Evolutionary conservation across 2,113 vertebrate species (phyloP).

Genomic region (Sigmodon hispidus): DNA sequence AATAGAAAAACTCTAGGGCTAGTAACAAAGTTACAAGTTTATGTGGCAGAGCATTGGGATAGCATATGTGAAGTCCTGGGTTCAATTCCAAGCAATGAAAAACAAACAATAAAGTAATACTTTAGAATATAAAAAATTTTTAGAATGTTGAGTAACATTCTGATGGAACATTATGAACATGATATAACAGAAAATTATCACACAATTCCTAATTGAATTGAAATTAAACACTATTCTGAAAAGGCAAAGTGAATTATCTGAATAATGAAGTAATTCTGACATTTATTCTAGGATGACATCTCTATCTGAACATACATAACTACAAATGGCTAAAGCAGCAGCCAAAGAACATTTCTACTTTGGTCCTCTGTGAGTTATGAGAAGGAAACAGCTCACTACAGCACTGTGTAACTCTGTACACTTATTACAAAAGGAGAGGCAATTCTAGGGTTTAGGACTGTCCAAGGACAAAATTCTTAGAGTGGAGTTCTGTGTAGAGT

Average conservation of each 20-base stretch:
- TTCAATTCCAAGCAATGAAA: background rate
- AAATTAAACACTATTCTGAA: conserved; percentile 48
- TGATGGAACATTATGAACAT: conserved; percentile 46
- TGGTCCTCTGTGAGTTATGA: conserved; percentile 6
- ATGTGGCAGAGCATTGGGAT: background rate
- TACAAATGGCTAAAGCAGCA: background rate
- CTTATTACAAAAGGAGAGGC: background rate
- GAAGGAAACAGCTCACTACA: background rate
- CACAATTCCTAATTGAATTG: conserved; percentile 18
- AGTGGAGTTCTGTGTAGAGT: background rate
- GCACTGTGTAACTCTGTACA: background rate
- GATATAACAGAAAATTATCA: conserved; percentile 30
- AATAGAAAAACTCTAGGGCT: conserved; percentile 49
- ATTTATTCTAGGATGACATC: background rate
- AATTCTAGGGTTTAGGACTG: background rate
- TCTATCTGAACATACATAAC: background rate
- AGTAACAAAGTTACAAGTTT: conserved; percentile 1
- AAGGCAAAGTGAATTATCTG: conserved; percentile 48
- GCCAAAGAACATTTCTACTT: background rate
- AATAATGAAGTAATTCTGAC: conserved; percentile 16
- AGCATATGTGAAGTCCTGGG: background rate
- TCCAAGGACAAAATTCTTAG: background rate
- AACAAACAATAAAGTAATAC: conserved; percentile 4
- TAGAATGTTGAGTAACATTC: conserved; percentile 43
- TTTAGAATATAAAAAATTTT: conserved; percentile 12